Base-by-base conservation (phyloP, 2,113 vertebrate species). In the Perca fluviatilis region DNA sequence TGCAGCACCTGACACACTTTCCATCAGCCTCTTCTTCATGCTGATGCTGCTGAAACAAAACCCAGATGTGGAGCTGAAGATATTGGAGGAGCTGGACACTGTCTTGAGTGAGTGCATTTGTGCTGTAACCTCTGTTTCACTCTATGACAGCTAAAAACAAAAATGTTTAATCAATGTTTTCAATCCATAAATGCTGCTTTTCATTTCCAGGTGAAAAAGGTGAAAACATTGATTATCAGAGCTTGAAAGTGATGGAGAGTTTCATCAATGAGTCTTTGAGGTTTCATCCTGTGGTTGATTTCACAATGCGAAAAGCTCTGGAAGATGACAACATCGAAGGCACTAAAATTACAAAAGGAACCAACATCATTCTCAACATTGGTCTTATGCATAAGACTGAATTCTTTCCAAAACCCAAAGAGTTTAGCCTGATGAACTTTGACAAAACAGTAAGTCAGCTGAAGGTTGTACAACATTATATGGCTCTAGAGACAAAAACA, bases 11-110 rank as follows among this genome's bases (percentile, higher is more conserved):
- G 98, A 99, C 77, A 99, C 98, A 0, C 95, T 99, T 49, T 98
- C 98, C n/a, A 95, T 99, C 91, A 96, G 96, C 15, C 93, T 99
- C 67, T 99, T 97, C 92, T 98, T 98, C 84, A 98, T 99, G 98
- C 88, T 99, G 3, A 92, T 98, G 85, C 92, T 99, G 87, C 95
- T 98, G 83, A 96, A 97, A 72, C 96, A 97, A 80, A 96, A 98
- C 74, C 97, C 97, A 11, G 90, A 94, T 0, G 95, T 97, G 61
- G 97, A 99, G 90, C 91, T 95, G 65, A 93, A 89, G 73, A 91
- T 99, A 50, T 86, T 98, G 87, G 95, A 95, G 90, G 98, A 99
- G 92, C 97, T 99, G 46, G 91, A 96, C 65, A 36, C 89, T 0
- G 86, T 96, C 57, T 61, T 94, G 80, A 96, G 97, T 98, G 92